phyloP scores from a whole-genome alignment of 53 echinoderm and acorn worm species.

The Arbacia lixula region DNA sequence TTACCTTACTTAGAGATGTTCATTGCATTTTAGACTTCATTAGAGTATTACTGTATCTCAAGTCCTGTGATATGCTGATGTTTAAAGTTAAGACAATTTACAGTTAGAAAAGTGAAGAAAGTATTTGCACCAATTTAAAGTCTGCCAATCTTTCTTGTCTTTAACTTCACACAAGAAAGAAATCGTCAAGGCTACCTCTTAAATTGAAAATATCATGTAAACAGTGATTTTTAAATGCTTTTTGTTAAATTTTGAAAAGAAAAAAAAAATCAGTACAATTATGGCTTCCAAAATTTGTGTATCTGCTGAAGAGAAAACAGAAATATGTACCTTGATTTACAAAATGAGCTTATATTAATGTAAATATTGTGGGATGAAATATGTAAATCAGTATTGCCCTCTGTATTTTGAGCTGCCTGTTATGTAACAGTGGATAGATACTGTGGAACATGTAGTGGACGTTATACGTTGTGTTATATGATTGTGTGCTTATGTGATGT shows the following conservation, averaged over 20 bases:
- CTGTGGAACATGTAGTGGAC: not conserved
- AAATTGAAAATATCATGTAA: not conserved
- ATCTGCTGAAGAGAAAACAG: slow-evolving; percentile 18
- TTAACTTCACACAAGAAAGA: no score
- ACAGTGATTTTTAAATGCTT: not conserved
- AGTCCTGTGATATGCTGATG: no score
- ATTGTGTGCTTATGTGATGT: no score
- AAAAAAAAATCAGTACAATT: slow-evolving; percentile 36
- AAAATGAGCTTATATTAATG: slow-evolving; percentile 37
- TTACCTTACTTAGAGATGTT: no score
- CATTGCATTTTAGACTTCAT: no score
- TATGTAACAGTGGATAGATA: not conserved
- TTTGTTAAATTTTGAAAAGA: not conserved
- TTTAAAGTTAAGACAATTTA: no score
- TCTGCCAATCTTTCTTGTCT: no score
- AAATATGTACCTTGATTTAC: slow-evolving; percentile 47
- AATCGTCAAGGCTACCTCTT: slow-evolving; percentile 37
- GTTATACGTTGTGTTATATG: not conserved
- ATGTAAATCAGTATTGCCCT: slow-evolving; percentile 30
- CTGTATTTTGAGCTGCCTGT: slow-evolving; percentile 37
- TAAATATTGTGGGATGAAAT: slow-evolving; percentile 54
- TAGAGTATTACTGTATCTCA: no score
- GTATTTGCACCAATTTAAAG: no score
- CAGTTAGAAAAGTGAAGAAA: no score
- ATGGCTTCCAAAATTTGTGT: slow-evolving; percentile 52